A percentile compares a stretch with the other conserved stretches of the same genome.
Evolutionary conservation across 2,888 invertebrate species (phyloP).

Genomic region (Lasioglossum calceatum): DNA sequence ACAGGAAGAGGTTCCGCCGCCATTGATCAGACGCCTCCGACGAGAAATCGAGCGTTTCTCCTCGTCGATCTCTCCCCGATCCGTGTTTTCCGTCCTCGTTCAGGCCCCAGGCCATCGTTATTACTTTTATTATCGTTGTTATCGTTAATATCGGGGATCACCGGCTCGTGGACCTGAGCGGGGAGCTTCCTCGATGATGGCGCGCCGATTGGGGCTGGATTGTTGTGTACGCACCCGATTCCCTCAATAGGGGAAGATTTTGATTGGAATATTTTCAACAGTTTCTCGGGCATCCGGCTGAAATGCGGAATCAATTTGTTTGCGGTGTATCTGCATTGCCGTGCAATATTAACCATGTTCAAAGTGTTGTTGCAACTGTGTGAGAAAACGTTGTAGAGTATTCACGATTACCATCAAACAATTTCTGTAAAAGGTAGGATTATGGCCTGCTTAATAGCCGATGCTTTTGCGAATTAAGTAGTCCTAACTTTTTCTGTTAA

Average conservation of each 20-base stretch:
- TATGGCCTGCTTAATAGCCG: no score
- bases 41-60: constrained; percentile 29
- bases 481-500: no score
- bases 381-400: no score
- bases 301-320: background rate
- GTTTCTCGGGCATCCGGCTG: background rate
- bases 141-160: constrained; percentile 56
- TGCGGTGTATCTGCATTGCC: background rate
- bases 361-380: no score
- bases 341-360: background rate
- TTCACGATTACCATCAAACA: no score
- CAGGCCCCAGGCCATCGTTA: constrained; percentile 52
- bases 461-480: no score
- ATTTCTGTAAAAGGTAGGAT: no score
- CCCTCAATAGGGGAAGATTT: constrained; percentile 18
- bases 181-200: background rate
- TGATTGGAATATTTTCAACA: constrained; percentile 2
- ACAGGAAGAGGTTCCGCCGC: constrained; percentile 10
- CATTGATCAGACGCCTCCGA: constrained; percentile 53
- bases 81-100: constrained; percentile 5
- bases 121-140: constrained; percentile 64
- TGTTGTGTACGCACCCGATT: constrained; percentile 24
- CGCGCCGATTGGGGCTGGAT: background rate
- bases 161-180: background rate
- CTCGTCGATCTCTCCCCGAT: background rate